These are phyloP conservation scores for Orestias chungarensis DNA, from an alignment of 2,797 vertebrate species.

Conservation along the genomic window DNA sequence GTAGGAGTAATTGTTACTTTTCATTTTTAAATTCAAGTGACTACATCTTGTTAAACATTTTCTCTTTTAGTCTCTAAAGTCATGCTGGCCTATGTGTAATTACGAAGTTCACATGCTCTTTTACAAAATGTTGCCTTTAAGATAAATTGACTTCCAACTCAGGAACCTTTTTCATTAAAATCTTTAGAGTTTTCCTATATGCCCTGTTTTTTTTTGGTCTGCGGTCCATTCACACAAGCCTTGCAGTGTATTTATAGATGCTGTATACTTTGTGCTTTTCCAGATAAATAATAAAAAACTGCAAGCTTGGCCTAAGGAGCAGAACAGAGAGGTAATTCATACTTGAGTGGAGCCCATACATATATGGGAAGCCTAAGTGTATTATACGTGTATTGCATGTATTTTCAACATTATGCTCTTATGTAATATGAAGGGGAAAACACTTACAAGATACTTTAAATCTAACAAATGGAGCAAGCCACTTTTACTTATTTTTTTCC, in stretches of 20 bases:
- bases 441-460: conserved; percentile 18
- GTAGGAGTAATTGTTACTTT: too few relatives aligned
- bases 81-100: not conserved
- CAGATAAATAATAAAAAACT: conserved; percentile 79
- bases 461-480: conserved; percentile 37
- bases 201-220: conserved; percentile 24
- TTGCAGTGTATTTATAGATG: conserved; percentile 74
- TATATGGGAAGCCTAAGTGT: conserved; percentile 68
- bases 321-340: conserved; percentile 71
- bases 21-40: too few relatives aligned
- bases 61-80: too few relatives aligned
- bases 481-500: conserved; percentile 30
- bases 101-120: conserved; percentile 14
- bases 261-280: conserved; percentile 70
- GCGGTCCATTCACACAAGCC: conserved; percentile 47
- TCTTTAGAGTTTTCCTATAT: conserved; percentile 15
- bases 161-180: conserved; percentile 7
- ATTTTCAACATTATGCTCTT: conserved; percentile 63
- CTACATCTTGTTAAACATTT: too few relatives aligned
- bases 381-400: conserved; percentile 52
- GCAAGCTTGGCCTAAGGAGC: conserved; percentile 65
- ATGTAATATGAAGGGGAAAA: conserved; percentile 55
- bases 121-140: conserved; percentile 22
- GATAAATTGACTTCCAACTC: not conserved
- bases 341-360: conserved; percentile 70